Evolutionary conservation across 2,797 vertebrate species (phyloP).

Genomic region (Menidia menidia): DNA sequence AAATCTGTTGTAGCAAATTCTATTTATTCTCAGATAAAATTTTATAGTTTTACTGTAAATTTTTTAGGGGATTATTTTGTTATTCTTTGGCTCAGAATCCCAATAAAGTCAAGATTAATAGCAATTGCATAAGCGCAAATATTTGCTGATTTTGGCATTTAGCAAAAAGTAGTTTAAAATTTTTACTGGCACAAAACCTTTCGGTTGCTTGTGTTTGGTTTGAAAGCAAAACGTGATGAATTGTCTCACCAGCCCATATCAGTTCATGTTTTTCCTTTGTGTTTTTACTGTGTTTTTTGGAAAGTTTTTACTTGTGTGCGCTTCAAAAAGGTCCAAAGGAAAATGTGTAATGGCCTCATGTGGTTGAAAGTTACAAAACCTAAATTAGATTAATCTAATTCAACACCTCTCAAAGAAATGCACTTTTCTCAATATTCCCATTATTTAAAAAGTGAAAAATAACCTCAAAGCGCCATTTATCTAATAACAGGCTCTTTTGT

Average conservation of each 20-base stretch:
- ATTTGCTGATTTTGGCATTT: constrained; percentile 41
- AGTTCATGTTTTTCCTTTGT: constrained; percentile 3
- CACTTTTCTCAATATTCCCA: not conserved
- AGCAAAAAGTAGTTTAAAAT: constrained; percentile 19
- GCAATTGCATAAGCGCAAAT: constrained; percentile 15
- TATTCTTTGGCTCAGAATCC: constrained; percentile 26
- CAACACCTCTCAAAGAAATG: not conserved
- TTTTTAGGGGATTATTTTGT: constrained; percentile 17
- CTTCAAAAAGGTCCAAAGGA: not conserved
- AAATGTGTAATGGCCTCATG: constrained; percentile 2
- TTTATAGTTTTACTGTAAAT: constrained; percentile 14
- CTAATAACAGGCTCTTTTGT: constrained; percentile 47
- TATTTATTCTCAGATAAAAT: constrained; percentile 23
- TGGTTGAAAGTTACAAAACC: not conserved
- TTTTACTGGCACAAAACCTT: constrained; percentile 15
- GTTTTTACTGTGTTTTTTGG: constrained; percentile 14
- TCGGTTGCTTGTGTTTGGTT: constrained; percentile 31
- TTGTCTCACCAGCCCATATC: constrained; percentile 1
- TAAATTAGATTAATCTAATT: not conserved
- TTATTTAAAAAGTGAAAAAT: constrained; percentile 20
- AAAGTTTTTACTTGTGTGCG: constrained; percentile 8
- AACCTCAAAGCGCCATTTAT: constrained; percentile 25
- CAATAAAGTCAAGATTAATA: constrained; percentile 29
- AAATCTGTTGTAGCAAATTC: constrained; percentile 32
- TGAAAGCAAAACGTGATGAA: constrained; percentile 23